Evolutionary conservation across 2,888 invertebrate species (phyloP).

Genomic region (Ornithoptera alexandrae): DNA sequence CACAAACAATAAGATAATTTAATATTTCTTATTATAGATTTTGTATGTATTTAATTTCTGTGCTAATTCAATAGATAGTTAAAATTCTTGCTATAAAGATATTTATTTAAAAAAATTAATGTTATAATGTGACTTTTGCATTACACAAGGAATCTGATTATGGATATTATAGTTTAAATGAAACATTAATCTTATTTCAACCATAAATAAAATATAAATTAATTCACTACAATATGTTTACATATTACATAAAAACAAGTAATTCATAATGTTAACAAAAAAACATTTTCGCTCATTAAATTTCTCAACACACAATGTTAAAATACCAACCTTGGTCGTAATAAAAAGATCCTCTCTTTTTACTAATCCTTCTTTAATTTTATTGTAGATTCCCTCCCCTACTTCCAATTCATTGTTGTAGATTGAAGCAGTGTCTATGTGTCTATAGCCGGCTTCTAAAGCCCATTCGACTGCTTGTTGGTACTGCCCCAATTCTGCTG

Average conservation of each 20-base stretch:
- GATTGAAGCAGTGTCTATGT: slow-evolving; percentile 75
- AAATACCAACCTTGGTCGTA: slow-evolving; percentile 71
- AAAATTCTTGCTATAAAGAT: not conserved
- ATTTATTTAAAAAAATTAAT: not conserved
- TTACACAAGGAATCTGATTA: not conserved
- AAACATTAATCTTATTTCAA: not conserved
- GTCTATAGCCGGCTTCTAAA: slow-evolving; percentile 74
- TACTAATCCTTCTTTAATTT: slow-evolving; percentile 69
- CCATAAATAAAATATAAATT: too few relatives aligned
- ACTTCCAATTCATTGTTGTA: slow-evolving; percentile 77
- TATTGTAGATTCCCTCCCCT: slow-evolving; percentile 68
- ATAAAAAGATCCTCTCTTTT: slow-evolving; percentile 75
- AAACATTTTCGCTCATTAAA: not conserved
- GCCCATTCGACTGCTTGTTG: slow-evolving; percentile 71
- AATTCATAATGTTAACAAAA: too few relatives aligned
- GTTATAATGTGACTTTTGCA: not conserved
- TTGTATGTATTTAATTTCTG: too few relatives aligned
- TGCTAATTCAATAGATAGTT: not conserved
- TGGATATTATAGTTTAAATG: not conserved
- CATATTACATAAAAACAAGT: too few relatives aligned
- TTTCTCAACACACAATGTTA: slow-evolving; percentile 9
- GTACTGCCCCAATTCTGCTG: slow-evolving; percentile 56
- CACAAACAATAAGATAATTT: not conserved
- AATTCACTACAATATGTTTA: too few relatives aligned
- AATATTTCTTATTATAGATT: too few relatives aligned